Conservation (phyloP, 30 jellyfish, hydroid and myxozoan species). For the Chironex yamaguchii region DNA sequence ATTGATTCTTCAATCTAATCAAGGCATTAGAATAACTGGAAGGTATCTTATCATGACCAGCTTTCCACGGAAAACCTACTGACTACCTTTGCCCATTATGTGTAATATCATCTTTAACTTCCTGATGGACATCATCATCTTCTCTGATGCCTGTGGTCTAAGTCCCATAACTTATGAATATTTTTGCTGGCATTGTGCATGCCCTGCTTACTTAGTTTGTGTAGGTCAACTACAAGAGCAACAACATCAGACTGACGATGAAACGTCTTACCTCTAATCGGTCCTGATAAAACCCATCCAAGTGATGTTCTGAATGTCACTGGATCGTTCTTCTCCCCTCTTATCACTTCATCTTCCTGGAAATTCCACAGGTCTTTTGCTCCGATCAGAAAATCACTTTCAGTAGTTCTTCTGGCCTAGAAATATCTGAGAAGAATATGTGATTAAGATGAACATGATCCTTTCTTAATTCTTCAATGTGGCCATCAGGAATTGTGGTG, state of each 20-base stretch:
- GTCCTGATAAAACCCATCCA: conserved; percentile 28
- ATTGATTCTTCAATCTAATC: not conserved
- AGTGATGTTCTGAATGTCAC: conserved; percentile 2
- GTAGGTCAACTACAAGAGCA: too few relatives aligned
- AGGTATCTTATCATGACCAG: conserved; percentile 1
- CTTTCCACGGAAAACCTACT: conserved; percentile 26
- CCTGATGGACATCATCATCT: conserved; percentile 7
- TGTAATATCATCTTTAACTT: not conserved
- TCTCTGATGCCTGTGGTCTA: too few relatives aligned
- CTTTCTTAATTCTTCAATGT: not conserved
- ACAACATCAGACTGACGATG: too few relatives aligned
- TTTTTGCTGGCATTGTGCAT: too few relatives aligned
- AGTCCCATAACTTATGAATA: too few relatives aligned
- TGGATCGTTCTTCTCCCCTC: conserved; percentile 27
- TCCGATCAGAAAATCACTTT: not conserved
- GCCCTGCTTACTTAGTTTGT: too few relatives aligned
- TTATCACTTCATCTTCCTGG: not conserved
- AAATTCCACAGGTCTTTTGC: conserved; percentile 7
- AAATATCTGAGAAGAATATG: conserved; percentile 9
- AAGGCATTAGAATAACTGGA: not conserved
- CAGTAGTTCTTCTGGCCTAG: not conserved
- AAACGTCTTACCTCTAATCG: too few relatives aligned
- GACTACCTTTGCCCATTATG: conserved; percentile 5
- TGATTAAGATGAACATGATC: not conserved
- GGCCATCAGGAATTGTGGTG: not conserved